phyloP scores from a whole-genome alignment of 2,113 vertebrate species.

The Oreochromis tanganicae region DNA sequence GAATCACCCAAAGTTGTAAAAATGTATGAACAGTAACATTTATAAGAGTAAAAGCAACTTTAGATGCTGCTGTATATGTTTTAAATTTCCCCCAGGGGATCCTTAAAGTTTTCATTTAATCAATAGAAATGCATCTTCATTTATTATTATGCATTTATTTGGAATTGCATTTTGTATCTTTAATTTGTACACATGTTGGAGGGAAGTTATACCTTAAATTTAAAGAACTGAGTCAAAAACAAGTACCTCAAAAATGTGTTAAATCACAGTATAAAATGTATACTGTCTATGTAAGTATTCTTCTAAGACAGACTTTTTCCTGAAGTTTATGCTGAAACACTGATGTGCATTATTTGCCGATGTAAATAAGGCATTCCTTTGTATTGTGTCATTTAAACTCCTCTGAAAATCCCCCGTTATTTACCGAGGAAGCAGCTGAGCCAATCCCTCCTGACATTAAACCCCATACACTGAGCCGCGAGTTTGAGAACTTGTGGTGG shows the following conservation, averaged over 20 bases:
- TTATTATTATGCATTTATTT: not conserved
- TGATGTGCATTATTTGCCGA: not conserved
- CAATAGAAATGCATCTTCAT: not conserved
- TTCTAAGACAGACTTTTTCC: not conserved
- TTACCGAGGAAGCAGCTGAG: not conserved
- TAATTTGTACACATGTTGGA: not conserved
- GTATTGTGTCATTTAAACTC: not conserved
- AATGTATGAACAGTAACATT: not conserved
- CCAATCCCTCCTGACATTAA: not conserved
- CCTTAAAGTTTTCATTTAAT: not conserved
- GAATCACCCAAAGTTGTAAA: not conserved
- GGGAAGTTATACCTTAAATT: not conserved
- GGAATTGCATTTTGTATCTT: not conserved
- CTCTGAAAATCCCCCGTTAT: not conserved
- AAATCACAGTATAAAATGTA: not conserved
- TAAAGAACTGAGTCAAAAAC: not conserved
- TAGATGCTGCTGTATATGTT: not conserved
- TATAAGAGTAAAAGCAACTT: not conserved
- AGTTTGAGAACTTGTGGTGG: constrained; percentile 77
- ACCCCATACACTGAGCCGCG: constrained; percentile 61
- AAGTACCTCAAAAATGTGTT: not conserved
- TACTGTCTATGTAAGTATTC: not conserved
- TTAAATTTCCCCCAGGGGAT: not conserved
- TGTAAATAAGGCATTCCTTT: not conserved
- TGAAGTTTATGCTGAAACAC: not conserved